Evolutionary conservation across 2,888 invertebrate species (phyloP), one percentile per base, ranked within the genome.

Genomic region (Cryptocheilus praepositus): DNA sequence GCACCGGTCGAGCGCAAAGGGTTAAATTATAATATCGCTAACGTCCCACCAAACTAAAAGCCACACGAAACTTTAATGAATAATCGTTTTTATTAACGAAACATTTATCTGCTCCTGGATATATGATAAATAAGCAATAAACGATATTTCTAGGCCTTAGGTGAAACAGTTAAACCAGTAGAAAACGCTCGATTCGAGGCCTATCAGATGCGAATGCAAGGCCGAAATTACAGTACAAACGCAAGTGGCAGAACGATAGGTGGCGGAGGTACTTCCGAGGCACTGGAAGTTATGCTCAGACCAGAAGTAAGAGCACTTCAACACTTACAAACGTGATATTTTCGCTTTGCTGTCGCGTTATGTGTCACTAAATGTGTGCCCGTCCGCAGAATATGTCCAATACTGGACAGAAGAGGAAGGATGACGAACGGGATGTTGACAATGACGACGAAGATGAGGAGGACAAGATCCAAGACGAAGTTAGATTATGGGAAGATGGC

Each of bases 401-500:
- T 4, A 66, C 89, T 64, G 90, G 91, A 0, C 88, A 90, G 0
- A 92, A 92, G 45, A 90, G 93, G 62, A 91, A 91, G 64, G 84
- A 76, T 18, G 89, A 90, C 0, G 88, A 89, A 69, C 79, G 89
- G 0, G 90, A 90, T 0, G 91, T 92, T 1, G 94, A 94, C 0
- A 95, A 96, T 60, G 93, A 94, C 49, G 94, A 36, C 49, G 94
- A 36, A 11, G 36, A 36, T 4, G 36, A 36, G 8, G 36, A 36
- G 13, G 36, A 36, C 1, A 36, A 95, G 78, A 92, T 93, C 4
- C 93, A 94, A 77, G 97, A 98, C 88, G 96, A 97, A 90, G 97
- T 98, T 57, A 92, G 96, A 16, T 90, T 97, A 5, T 96, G 97
- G 96, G 98, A 99, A 89, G 95, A 95, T 80, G 99, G 99, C 0